These are phyloP conservation scores for Narcine bancroftii DNA, from an alignment of 2,113 vertebrate genomes.

Conservation along the genomic window DNA sequence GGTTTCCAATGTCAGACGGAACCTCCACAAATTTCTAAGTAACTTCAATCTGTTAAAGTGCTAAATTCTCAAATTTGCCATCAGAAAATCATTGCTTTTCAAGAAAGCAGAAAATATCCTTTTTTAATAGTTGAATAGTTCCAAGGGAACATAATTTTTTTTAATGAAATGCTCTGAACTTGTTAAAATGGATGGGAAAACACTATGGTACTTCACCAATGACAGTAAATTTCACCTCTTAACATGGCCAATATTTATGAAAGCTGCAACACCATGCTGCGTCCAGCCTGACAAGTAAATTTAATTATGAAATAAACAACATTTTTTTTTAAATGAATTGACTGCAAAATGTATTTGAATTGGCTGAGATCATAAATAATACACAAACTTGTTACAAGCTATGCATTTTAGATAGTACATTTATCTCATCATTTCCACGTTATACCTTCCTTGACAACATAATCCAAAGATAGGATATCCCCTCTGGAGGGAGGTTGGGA, in stretches of 20 bases:
- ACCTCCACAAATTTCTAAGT: too few relatives aligned
- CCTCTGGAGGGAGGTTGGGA: neutral
- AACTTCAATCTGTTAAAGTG: constrained; percentile 2
- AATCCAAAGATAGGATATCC: neutral
- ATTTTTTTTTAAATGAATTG: too few relatives aligned
- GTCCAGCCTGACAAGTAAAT: neutral
- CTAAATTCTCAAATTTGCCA: constrained; percentile 23
- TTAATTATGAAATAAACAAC: neutral
- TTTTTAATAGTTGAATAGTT: neutral
- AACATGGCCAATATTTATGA: neutral
- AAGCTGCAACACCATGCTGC: neutral
- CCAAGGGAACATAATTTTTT: neutral
- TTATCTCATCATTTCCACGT: neutral
- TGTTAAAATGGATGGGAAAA: neutral
- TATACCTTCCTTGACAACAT: neutral
- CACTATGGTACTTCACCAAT: neutral
- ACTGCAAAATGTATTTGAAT: neutral
- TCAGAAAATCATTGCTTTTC: neutral
- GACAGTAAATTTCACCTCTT: neutral
- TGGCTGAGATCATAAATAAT: too few relatives aligned
- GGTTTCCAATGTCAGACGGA: too few relatives aligned
- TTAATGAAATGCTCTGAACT: neutral
- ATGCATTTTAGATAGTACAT: too few relatives aligned
- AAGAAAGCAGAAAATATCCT: neutral
- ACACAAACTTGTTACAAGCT: neutral